These are phyloP conservation scores for Vidua chalybeata DNA, from an alignment of 2,113 vertebrate species.

Conservation along the genomic window DNA sequence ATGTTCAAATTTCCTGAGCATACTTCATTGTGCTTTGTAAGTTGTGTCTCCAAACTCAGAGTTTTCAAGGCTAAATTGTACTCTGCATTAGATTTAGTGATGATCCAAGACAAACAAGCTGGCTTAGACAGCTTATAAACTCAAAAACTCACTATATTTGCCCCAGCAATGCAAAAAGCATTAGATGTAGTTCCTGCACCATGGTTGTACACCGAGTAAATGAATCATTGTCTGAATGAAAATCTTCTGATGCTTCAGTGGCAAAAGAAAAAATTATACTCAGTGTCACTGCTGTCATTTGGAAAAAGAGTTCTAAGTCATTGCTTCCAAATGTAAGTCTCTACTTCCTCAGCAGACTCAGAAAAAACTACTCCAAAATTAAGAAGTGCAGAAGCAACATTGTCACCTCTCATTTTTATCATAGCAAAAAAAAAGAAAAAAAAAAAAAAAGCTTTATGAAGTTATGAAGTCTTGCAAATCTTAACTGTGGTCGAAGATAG, in stretches of 20 bases:
- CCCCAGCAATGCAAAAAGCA: neutral
- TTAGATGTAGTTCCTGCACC: neutral
- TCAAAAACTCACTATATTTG: neutral
- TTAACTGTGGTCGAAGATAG: neutral
- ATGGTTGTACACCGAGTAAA: neutral
- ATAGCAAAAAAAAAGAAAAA: neutral
- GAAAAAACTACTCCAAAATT: neutral
- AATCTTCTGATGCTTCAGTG: neutral
- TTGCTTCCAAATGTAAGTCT: neutral
- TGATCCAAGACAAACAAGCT: neutral
- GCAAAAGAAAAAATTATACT: neutral
- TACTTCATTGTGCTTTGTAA: neutral
- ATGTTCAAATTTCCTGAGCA: neutral
- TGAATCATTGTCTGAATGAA: neutral
- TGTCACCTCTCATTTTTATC: neutral
- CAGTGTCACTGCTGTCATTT: neutral
- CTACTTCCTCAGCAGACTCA: neutral
- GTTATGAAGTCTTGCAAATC: neutral
- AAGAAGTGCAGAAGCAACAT: neutral
- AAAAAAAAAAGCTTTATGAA: neutral
- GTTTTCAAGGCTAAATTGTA: neutral
- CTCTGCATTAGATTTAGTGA: neutral
- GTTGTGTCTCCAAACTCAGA: neutral
- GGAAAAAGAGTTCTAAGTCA: neutral
- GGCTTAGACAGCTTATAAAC: neutral